These are phyloP conservation scores for Pedicia rivosa DNA, from an alignment of 2,888 invertebrate species.

Conservation along the genomic window DNA sequence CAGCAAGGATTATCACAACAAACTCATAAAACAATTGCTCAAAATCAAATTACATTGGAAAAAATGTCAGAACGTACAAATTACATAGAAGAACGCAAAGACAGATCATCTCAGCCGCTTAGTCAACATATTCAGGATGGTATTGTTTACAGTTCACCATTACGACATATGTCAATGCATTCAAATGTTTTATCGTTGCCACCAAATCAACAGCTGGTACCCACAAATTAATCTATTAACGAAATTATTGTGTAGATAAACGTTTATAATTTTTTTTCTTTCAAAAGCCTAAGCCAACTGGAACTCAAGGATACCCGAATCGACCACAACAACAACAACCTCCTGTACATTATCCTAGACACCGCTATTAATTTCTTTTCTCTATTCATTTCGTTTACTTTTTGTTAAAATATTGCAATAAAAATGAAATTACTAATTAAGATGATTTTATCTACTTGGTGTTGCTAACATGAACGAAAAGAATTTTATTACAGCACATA, in stretches of 20 bases:
- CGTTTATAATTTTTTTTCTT: not conserved
- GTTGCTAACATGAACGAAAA: too few species aligned
- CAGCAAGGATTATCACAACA: slow-evolving; percentile 15
- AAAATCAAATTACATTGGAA: slow-evolving; percentile 27
- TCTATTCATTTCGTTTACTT: too few species aligned
- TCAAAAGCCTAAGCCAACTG: too few species aligned
- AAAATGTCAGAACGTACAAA: slow-evolving; percentile 25
- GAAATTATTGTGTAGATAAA: not conserved
- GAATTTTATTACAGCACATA: too few species aligned
- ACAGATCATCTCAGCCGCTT: slow-evolving; percentile 15
- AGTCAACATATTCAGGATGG: slow-evolving; percentile 23
- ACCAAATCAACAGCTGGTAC: slow-evolving; percentile 1
- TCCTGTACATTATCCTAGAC: too few species aligned
- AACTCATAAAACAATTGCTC: slow-evolving; percentile 14
- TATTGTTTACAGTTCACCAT: slow-evolving; percentile 24
- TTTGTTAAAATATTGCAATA: too few species aligned
- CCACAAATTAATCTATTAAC: too few species aligned
- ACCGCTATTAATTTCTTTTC: too few species aligned
- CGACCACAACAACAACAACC: too few species aligned
- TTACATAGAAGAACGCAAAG: slow-evolving; percentile 21
- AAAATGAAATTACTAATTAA: too few species aligned
- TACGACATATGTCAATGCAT: slow-evolving; percentile 25
- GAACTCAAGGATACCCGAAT: too few species aligned
- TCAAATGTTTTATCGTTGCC: slow-evolving; percentile 22
- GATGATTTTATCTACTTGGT: too few species aligned